Base-by-base conservation (phyloP, 1,140 invertebrate genomes). In the Tetragnatha versicolor region DNA sequence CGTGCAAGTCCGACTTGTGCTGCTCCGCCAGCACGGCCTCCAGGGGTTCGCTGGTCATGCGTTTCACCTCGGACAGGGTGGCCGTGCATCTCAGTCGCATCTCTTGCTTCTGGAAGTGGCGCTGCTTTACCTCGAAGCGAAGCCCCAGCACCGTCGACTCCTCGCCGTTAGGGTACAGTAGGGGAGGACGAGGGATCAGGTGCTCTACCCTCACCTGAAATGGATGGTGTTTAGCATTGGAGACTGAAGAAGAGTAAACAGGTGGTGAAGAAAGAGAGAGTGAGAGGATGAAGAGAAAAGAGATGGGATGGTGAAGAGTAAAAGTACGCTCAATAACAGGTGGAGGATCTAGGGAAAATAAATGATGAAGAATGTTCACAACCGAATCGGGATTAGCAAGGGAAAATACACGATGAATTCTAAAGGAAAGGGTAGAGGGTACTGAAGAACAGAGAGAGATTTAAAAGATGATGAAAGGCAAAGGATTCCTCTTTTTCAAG, bases 41-140 rank as follows among this genome's bases (percentile, higher is more conserved):
- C 0, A 75, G 22, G 1, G 53, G 53, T 9, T 95, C 93, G 82
- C 94, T 93, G 83, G 91, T 93, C 76, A 91, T 89, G 88, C 90
- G 91, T 85, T 94, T 94, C 1, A 94, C 89, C 1, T 91, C 91
- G 1, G 92, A 92, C 14, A 84, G 80, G 6, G 83, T 84, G 2
- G 84, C 82, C 0, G 82, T 84, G 68, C 84, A 85, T 17, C 82
- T 83, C 33, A 85, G 66, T 49, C 82, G 75, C 79, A 85, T 82
- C 10, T 81, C 49, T 20, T 83, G 83, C 60, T 77, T 76, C 58
- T 80, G 81, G 47, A 84, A 84, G 42, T 84, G 83, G 17, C 65
- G n/a, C 20, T 49, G 63, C 29, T 45, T 45, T n/a, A 79, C 76
- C 7, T 35, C n/a, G 55, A 79, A 79, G 20, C 35, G 29, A 10